Evolutionary conservation across 1,140 invertebrate genomes (phyloP).

Genomic region (Littorina saxatilis): DNA sequence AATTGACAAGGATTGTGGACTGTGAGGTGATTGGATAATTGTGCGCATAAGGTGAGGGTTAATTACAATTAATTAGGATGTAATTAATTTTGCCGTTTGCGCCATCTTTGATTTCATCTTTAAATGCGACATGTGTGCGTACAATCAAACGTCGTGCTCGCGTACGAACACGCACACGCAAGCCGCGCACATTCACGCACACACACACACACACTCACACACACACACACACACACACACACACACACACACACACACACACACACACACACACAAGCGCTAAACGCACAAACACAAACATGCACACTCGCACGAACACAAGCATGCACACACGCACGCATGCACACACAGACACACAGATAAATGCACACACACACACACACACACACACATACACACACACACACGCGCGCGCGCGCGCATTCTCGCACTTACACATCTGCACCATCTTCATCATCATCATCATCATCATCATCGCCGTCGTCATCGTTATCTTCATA

Average conservation of each 20-base stretch:
- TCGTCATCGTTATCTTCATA: no score
- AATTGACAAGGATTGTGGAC: no score
- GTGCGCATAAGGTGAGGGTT: no score
- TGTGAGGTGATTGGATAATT: no score
- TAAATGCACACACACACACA: background rate
- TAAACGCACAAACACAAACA: conserved; percentile 2
- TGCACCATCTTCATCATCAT: background rate
- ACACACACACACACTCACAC: conserved; percentile 7
- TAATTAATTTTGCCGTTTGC: no score
- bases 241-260: conserved; percentile 15
- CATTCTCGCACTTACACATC: background rate
- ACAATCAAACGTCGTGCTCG: no score
- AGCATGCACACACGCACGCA: no score
- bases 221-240: conserved; percentile 8
- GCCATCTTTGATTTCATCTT: no score
- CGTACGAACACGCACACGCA: background rate
- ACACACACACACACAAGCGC: conserved; percentile 15
- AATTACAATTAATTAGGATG: no score
- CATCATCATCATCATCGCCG: no score
- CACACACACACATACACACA: background rate
- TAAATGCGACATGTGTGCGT: no score
- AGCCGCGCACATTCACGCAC: background rate
- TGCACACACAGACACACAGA: background rate
- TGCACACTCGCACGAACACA: background rate
- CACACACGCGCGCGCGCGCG: conserved; percentile 13